phyloP scores from a whole-genome alignment of 2,113 vertebrate genomes.

The Thunnus maccoyii region DNA sequence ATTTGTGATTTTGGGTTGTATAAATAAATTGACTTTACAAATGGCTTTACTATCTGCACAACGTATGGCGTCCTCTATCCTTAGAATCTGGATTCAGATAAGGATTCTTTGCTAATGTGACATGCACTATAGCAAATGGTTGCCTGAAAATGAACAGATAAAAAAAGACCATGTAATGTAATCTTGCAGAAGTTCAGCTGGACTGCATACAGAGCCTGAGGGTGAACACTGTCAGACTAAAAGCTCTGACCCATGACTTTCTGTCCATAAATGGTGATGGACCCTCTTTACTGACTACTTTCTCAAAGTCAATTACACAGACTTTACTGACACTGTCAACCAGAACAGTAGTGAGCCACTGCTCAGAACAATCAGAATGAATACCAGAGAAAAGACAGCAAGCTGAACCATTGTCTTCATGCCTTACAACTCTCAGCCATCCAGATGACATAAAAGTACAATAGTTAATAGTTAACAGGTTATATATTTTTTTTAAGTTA shows the following conservation, averaged over 20 bases:
- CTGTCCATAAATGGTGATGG: constrained; percentile 63
- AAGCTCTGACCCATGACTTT: constrained; percentile 60
- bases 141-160: neutral
- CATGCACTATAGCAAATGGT: neutral
- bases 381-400: too few species aligned
- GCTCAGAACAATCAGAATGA: neutral
- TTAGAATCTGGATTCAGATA: neutral
- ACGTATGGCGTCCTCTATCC: too few species aligned
- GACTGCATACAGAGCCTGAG: constrained; percentile 32
- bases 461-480: neutral
- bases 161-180: neutral
- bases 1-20: too few species aligned
- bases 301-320: neutral
- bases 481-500: neutral
- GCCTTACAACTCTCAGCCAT: neutral
- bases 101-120: neutral
- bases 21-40: too few species aligned
- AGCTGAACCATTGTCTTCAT: neutral
- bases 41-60: too few species aligned
- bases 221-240: constrained; percentile 40
- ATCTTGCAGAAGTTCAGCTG: constrained; percentile 34
- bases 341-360: neutral
- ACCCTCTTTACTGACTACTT: constrained; percentile 14
- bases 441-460: neutral
- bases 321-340: neutral